phyloP scores from a whole-genome alignment of 53 echinoderm and acorn worm genomes.

The Patiria pectinifera region DNA sequence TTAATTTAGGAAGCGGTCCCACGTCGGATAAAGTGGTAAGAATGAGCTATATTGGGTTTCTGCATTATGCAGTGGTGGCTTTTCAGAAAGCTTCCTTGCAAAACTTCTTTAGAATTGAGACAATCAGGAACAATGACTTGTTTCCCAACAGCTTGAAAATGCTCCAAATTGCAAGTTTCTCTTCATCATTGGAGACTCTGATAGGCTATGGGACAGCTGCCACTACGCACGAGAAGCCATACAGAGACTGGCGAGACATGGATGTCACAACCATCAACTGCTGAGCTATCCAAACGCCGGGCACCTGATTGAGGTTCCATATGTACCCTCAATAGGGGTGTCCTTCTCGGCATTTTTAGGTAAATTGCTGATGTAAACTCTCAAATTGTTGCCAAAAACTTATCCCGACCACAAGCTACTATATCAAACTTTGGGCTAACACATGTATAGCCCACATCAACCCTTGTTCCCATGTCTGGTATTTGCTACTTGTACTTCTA shows the following conservation, averaged over 20 bases:
- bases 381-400: no score
- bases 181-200: slow-evolving; percentile 23
- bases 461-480: no score
- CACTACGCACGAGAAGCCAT: slow-evolving; percentile 5
- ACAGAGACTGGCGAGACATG: slow-evolving; percentile 16
- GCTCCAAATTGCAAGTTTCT: slow-evolving; percentile 24
- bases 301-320: slow-evolving; percentile 58
- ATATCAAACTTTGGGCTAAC: no score
- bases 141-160: slow-evolving; percentile 36
- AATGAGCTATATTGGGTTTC: no score
- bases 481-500: no score
- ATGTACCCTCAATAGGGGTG: neutral
- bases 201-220: neutral
- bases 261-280: slow-evolving; percentile 41
- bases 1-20: no score
- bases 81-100: neutral
- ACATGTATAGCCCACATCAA: no score
- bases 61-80: no score
- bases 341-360: neutral
- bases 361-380: neutral
- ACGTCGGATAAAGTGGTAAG: no score
- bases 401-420: no score
- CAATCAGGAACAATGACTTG: neutral
- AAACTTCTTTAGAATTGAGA: neutral
- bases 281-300: slow-evolving; percentile 53